Conservation (phyloP, 2,113 vertebrate genomes). For the Colossoma macropomum region DNA sequence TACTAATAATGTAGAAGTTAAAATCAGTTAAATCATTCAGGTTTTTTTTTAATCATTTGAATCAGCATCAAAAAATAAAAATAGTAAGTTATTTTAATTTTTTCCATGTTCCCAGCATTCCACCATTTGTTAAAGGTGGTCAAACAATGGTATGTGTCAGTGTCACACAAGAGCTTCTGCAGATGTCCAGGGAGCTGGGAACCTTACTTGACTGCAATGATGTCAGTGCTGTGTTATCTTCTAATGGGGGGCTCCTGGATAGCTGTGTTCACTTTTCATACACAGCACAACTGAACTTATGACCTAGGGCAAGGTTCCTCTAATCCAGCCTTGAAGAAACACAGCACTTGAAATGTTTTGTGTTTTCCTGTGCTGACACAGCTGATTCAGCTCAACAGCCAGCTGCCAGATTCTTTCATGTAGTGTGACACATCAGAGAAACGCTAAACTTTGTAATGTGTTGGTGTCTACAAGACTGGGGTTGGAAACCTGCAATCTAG, state of each 20-base stretch:
- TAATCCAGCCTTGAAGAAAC: conserved; percentile 7
- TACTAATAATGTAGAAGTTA: too few species aligned
- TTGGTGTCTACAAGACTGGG: neutral
- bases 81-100: too few species aligned
- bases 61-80: too few species aligned
- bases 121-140: neutral
- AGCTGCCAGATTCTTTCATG: neutral
- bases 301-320: conserved; percentile 19
- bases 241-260: neutral
- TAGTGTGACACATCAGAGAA: conserved; percentile 3
- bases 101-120: too few species aligned
- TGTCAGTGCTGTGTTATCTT: conserved; percentile 35
- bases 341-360: neutral
- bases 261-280: neutral
- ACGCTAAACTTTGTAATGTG: neutral
- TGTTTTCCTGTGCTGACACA: conserved; percentile 8
- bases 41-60: too few species aligned
- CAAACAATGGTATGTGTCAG: neutral
- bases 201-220: neutral
- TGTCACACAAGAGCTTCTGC: conserved; percentile 8
- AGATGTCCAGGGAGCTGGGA: conserved; percentile 5
- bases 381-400: neutral
- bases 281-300: neutral
- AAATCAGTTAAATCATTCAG: too few species aligned
- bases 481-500: neutral